phyloP scores from a whole-genome alignment of 2,797 vertebrate species.

The Anabacerthia variegaticeps region DNA sequence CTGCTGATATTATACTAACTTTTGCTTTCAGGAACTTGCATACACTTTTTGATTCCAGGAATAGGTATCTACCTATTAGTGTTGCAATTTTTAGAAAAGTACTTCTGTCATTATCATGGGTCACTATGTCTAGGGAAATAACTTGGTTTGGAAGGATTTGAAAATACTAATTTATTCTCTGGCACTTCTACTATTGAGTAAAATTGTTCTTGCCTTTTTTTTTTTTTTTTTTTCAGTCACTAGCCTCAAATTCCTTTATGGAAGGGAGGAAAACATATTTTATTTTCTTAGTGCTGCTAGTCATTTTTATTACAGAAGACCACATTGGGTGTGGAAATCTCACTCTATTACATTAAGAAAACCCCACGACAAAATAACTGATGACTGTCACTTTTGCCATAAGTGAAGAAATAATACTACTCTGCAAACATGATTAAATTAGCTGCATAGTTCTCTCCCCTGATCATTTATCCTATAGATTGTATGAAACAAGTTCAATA shows the following conservation, averaged over 20 bases:
- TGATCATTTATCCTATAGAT: conserved; percentile 35
- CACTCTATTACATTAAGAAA: conserved; percentile 18
- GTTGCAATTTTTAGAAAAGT: conserved; percentile 56
- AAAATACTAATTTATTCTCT: conserved; percentile 67
- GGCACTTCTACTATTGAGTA: conserved; percentile 53
- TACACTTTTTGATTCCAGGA: conserved; percentile 52
- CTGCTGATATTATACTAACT: conserved; percentile 66
- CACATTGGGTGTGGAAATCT: conserved; percentile 26
- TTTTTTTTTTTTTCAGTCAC: conserved; percentile 11
- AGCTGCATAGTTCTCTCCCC: conserved; percentile 53
- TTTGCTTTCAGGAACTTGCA: conserved; percentile 61
- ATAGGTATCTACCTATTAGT: conserved; percentile 59
- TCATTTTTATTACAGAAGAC: conserved; percentile 35
- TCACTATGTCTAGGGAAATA: conserved; percentile 60
- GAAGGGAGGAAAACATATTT: conserved; percentile 5
- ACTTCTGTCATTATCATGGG: conserved; percentile 39
- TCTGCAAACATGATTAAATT: background rate
- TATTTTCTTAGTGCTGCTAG: conserved; percentile 50
- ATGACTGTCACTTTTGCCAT: background rate
- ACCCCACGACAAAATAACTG: background rate
- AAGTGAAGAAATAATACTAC: background rate
- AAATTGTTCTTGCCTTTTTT: conserved; percentile 29
- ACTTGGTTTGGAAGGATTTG: conserved; percentile 60
- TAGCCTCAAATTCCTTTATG: conserved; percentile 54
- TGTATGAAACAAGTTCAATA: conserved; percentile 66